Evolutionary conservation across 2,113 vertebrate species (phyloP), one percentile per base, ranked within the genome.

Genomic region (Suricata suricatta): DNA sequence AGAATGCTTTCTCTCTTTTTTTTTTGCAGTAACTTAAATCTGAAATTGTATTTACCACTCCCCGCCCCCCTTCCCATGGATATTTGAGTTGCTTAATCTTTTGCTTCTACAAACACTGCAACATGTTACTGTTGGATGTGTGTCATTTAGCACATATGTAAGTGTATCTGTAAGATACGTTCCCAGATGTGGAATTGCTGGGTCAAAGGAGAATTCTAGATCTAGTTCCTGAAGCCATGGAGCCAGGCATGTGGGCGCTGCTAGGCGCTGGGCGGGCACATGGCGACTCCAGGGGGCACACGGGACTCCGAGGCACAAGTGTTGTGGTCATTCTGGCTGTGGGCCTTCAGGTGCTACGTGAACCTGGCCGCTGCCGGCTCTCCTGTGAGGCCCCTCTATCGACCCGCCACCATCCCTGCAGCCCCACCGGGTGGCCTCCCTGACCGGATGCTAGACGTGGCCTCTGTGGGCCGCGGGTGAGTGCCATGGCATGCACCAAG

Each of bases 311-410:
- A 25, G 38, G 25, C 38, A 23, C 38, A 6, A 5, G 23, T 44
- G 35, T 14, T 12, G 5, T 8, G 1, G 3, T 25, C 7, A 3
- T 41, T 76, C 27, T 1, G 3, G 72, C 41, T 15, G 25, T 3
- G 2, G 8, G 15, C 31, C 64, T 12, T 5, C 27, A 12, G 66
- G 66, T 5, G 5, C 68, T 17, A 7, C 9, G n/a, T 9, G 68
- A 35, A 35, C 69, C 19, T 2, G 6, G 38, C 38, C 12, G 2
- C 72, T 7, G 12, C 38, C 27, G 27, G 29, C 29, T 25, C 1
- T 13, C 6, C 35, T 7, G 13, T 1, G 38, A 41, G 72, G 25
- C 13, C 5, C 38, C 69, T 71, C n/a, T 71, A 9, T 14, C 1
- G 13, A 10, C 69, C 69, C 17, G n/a, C 19, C 19, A 21, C 7